Evolutionary conservation across 2,888 invertebrate species (phyloP).

Genomic region (Pemphredon lugubris): DNA sequence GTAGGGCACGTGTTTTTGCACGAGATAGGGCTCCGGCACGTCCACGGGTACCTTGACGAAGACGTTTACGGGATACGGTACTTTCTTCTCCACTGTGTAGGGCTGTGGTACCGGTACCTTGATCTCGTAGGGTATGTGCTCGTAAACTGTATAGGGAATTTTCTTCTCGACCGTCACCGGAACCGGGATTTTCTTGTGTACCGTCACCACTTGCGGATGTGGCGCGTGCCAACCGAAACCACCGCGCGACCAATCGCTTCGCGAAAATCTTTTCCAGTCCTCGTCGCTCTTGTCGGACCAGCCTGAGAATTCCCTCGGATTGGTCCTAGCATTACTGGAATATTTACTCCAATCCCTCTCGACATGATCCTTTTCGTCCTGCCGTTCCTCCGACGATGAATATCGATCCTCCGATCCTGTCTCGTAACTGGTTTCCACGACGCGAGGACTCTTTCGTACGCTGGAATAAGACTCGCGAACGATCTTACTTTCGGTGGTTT

Average conservation of each 20-base stretch:
- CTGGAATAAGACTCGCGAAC: slow-evolving; percentile 73
- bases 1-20: slow-evolving; percentile 73
- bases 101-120: slow-evolving; percentile 85
- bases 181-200: slow-evolving; percentile 66
- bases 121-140: slow-evolving; percentile 86
- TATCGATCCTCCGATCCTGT: too few species aligned
- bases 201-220: slow-evolving; percentile 43
- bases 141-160: slow-evolving; percentile 85
- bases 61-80: slow-evolving; percentile 83
- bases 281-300: slow-evolving; percentile 18
- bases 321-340: background rate
- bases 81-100: slow-evolving; percentile 85
- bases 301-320: background rate
- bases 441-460: slow-evolving; percentile 58
- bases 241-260: slow-evolving; percentile 22
- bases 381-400: too few species aligned
- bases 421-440: slow-evolving; percentile 23
- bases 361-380: too few species aligned
- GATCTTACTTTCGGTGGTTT: slow-evolving; percentile 71
- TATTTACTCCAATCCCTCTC: slow-evolving; percentile 35
- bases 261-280: slow-evolving; percentile 30
- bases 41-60: slow-evolving; percentile 64
- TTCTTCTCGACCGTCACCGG: slow-evolving; percentile 85
- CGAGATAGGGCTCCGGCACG: slow-evolving; percentile 83
- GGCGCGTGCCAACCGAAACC: slow-evolving; percentile 11